Evolutionary conservation across 2,888 invertebrate genomes (phyloP).

Genomic region (Disparrhopalites patrizii): DNA sequence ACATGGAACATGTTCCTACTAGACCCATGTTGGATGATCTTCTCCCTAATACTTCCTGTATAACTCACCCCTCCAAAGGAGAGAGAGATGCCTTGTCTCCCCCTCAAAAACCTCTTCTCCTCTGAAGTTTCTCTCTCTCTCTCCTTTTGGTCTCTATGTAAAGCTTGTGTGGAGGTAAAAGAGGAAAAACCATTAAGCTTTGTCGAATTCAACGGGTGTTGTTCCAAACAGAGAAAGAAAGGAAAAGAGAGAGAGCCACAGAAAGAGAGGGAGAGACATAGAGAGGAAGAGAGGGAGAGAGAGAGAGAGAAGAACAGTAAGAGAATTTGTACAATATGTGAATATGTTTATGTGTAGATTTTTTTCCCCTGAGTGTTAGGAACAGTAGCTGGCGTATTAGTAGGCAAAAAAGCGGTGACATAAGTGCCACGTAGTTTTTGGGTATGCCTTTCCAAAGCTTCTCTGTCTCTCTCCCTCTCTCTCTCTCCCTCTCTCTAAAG

Average conservation of each 20-base stretch:
- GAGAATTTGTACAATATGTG: slow-evolving; percentile 19
- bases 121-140: background rate
- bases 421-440: slow-evolving; percentile 38
- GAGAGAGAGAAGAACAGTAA: slow-evolving; percentile 1
- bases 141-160: background rate
- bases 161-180: background rate
- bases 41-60: no score
- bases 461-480: no score
- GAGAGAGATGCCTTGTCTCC: background rate
- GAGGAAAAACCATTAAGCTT: slow-evolving; percentile 9
- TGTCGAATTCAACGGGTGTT: slow-evolving; percentile 1
- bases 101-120: no score
- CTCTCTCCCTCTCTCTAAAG: no score
- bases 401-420: slow-evolving; percentile 38
- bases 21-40: no score
- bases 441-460: slow-evolving; percentile 38
- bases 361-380: background rate
- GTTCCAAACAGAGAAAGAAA: background rate
- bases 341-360: slow-evolving; percentile 13
- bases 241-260: slow-evolving; percentile 1
- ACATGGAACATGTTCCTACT: no score
- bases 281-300: slow-evolving; percentile 3
- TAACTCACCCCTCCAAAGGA: no score
- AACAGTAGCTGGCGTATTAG: slow-evolving; percentile 19
- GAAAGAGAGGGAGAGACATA: slow-evolving; percentile 3